Conservation (phyloP, 2,888 invertebrate species). For the Sisyra nigra region DNA sequence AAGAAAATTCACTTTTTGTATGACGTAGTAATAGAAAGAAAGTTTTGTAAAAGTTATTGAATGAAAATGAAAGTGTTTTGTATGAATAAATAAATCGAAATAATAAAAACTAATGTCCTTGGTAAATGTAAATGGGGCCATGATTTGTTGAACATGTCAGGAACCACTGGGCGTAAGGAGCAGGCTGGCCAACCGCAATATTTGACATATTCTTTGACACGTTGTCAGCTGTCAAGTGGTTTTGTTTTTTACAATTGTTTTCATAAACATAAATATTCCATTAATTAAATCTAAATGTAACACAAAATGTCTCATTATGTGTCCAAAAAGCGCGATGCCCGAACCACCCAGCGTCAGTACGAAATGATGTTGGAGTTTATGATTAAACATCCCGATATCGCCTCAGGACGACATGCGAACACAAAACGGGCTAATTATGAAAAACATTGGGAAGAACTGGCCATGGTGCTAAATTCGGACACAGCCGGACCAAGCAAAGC, state of each 20-base stretch:
- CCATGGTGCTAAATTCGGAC: constrained; percentile 2
- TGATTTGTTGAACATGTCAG: too few relatives aligned
- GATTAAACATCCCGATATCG: constrained; percentile 4
- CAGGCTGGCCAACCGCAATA: too few relatives aligned
- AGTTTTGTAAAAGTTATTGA: too few relatives aligned
- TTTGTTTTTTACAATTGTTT: constrained; percentile 3
- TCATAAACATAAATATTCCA: background rate
- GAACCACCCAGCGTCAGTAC: constrained; percentile 3
- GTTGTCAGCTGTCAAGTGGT: constrained; percentile 6
- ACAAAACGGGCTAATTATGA: constrained; percentile 5
- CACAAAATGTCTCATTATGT: constrained; percentile 4
- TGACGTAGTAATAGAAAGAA: too few relatives aligned
- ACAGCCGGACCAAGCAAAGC: constrained; percentile 4
- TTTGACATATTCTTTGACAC: constrained; percentile 6
- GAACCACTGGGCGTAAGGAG: too few relatives aligned
- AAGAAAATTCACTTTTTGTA: too few relatives aligned
- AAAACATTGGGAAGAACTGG: constrained; percentile 5
- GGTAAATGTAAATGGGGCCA: too few relatives aligned
- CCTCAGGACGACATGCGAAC: constrained; percentile 5
- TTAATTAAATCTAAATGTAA: constrained; percentile 2
- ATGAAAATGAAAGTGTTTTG: too few relatives aligned
- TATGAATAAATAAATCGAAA: too few relatives aligned
- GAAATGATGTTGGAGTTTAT: constrained; percentile 5
- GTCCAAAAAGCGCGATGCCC: constrained; percentile 4
- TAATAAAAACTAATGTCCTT: too few relatives aligned